Base-by-base conservation (phyloP, 2,888 invertebrate species). In the Ormyrus labotus region DNA sequence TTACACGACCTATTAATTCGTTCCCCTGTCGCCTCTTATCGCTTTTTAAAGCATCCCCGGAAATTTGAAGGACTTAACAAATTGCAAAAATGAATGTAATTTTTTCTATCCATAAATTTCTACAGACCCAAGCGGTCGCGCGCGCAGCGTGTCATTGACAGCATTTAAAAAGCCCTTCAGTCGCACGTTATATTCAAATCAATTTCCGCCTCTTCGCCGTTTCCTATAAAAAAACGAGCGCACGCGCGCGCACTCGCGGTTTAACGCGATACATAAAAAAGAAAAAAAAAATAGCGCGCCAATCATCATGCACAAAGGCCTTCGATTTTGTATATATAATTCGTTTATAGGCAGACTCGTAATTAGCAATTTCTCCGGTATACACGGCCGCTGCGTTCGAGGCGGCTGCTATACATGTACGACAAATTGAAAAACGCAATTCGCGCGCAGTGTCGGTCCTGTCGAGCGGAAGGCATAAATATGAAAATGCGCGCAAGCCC, bases 341-440 rank as follows among this genome's bases (percentile, higher is more conserved):
- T 79, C 55, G 50, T 73, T 73, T 73, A 63, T 67, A 78, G 68
- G 47, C 48, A 34, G 34, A 57, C 47, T 60, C 63, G 68, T 73
- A 78, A 78, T 78, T 78, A 55, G 57, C 61, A 73, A 73, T 79
- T 74, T 69, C 47, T 63, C 58, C 58, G 53, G 50, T 1, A 6
- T 19, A 19, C 13, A 19, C 13, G 61, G 34, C 34, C 53, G 5
- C 13, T 13, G 9, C 13, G 10, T 45, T 4, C 34, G 34, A 34
- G 34, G 34, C 34, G 34, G 4, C 34, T 4, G 34, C 34, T 34
- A 53, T 74, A 58, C 7, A 48, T 34, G 7, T 8, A 50, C 47
- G 19, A 64, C 74, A 80, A 80, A 75, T 80, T 80, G 80, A 80
- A 80, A 80, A 80, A 80, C 53, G 69, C 70, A 74, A 74, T 79